Evolutionary conservation across 2,113 vertebrate species (phyloP), one percentile per base, ranked within the genome.

Genomic region (Alligator mississippiensis): DNA sequence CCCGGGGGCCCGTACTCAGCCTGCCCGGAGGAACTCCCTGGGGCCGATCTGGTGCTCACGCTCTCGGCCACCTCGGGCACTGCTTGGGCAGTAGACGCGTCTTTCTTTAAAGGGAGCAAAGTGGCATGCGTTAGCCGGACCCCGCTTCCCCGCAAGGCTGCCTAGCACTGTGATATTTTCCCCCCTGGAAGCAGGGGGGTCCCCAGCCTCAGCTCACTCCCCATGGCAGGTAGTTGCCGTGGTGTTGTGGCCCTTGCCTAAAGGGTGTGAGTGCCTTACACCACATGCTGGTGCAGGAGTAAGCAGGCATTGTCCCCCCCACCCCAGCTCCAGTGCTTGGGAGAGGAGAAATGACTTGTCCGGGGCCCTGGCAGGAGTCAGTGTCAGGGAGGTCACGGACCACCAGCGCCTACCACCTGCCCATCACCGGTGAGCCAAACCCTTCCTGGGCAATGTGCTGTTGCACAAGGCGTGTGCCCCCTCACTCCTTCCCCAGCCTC

Each of bases 101-200:
- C 98, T 84, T 98, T 98, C 98, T 99, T 87, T 30, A 82, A 77
- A 34, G 60, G 47, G 96, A 88, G 90, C 63, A 62, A 28, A 64
- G 27, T 13, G 60, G 22, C 5, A 24, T 5, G 24, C 5, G 22
- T 74, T 74, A 74, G 34, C 12, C 30, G 24, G 70, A 22, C 70
- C 6, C 11, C 21, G 38, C 19, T 22, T 24, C 19, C 70, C 9
- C 34, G 12, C 34, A 3, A 38, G 30, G 34, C 5, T 74, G 9
- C 66, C 66, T 18, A 3, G 17, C n/a, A 11, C 30, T 19, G 19
- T 21, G 30, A 38, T 24, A 25, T 74, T 38, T 47, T 12, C 70
- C 47, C 70, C 21, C 6, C 34, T 14, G 70, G 34, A 21, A 16
- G 68, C 30, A 12, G 30, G 30, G 30, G 21, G 10, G 11, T 38